Percentiles rank a stretch among this genome's conserved stretches.
phyloP scores from a whole-genome alignment of 2,113 vertebrate species.

The Nannospalax galili region DNA sequence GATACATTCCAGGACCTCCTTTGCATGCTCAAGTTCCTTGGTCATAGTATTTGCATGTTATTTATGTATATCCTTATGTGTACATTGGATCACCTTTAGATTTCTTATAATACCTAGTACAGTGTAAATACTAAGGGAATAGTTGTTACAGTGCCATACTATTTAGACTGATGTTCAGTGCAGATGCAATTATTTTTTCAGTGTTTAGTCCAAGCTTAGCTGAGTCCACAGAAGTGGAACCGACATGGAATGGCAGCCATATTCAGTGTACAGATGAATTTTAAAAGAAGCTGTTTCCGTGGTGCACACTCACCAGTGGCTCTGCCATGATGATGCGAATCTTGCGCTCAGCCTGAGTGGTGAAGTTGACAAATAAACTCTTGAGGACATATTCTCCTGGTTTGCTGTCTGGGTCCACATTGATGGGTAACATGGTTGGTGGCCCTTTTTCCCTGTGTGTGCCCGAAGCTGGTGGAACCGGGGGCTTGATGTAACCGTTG shows the following conservation, averaged over 20 bases:
- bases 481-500: slow-evolving; percentile 97
- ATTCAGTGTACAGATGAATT: background rate
- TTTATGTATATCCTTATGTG: background rate
- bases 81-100: background rate
- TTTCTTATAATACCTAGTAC: background rate
- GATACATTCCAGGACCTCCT: background rate
- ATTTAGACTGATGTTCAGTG: background rate
- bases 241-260: background rate
- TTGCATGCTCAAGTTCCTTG: background rate
- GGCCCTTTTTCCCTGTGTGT: slow-evolving; percentile 94
- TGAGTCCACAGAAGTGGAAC: background rate
- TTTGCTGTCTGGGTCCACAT: slow-evolving; percentile 96
- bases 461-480: slow-evolving; percentile 91
- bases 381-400: slow-evolving; percentile 98
- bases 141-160: background rate
- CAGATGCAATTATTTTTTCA: background rate
- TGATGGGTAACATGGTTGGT: slow-evolving; percentile 94
- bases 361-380: slow-evolving; percentile 97
- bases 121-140: background rate
- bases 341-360: slow-evolving; percentile 95
- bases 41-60: background rate
- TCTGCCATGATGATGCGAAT: slow-evolving; percentile 98
- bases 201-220: background rate
- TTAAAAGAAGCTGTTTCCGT: fast-evolving
- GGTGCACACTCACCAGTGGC: slow-evolving; percentile 92